Evolutionary conservation across 2,113 vertebrate genomes (phyloP), one percentile per base, ranked within the genome.

Genomic region (Phrynocephalus versicolor): DNA sequence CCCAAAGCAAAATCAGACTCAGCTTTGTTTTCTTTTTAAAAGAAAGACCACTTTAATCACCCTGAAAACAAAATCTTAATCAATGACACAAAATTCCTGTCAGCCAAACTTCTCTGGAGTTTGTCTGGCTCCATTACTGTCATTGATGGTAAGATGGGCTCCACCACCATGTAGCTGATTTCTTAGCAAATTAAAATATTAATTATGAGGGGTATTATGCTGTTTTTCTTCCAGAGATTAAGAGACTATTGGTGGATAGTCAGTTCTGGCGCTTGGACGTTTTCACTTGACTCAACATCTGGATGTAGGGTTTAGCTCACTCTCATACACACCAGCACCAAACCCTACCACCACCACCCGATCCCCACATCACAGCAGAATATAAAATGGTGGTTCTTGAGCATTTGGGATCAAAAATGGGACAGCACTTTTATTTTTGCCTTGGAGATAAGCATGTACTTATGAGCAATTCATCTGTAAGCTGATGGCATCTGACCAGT

Each of bases 171-270:
- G 95, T 95, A 94, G 85, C 86, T 92, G 58, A 78, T 94, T 95
- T 95, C 94, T 93, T 93, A 92, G 92, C 90, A 95, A 96, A 96
- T 96, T 96, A 95, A 96, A 96, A 94, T 97, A 96, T 96, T 96
- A 96, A 96, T 96, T 96, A 95, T 94, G 94, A 95, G 94, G 93
- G 82, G 85, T 5, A 41, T 92, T 95, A 96, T 96, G 96, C 95
- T 96, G 94, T 96, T 95, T 95, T 94, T 93, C 92, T 92, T 94
- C 90, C 88, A 92, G 88, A 92, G 94, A 88, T 94, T 95, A 92
- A 91, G 60, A 93, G 92, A 93, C 89, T 93, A 79, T 85, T 83
- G 87, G 87, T 89, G 87, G 88, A 88, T 65, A 60, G 2, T 35
- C 94, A 85, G 57, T 84, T 93, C 90, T 85, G 79, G 62, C 81